Conservation (phyloP, 2,797 vertebrate genomes). For the Chaenodraco wilsoni region DNA sequence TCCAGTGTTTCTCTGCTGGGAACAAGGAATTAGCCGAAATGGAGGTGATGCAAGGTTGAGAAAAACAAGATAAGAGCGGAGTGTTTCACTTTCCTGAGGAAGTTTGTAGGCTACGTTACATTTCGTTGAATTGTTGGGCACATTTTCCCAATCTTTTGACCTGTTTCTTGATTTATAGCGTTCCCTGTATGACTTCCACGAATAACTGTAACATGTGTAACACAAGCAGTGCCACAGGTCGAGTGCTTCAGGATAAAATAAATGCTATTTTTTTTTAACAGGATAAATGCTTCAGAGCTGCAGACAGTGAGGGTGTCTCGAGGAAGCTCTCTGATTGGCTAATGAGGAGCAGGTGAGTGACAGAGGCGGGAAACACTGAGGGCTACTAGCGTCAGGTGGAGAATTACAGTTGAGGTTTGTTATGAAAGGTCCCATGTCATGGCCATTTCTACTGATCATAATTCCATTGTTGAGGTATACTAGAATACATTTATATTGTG, state of each 20-base stretch:
- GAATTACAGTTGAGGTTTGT: background rate
- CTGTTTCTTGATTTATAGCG: background rate
- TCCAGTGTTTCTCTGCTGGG: too few relatives aligned
- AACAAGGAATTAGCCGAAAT: too few relatives aligned
- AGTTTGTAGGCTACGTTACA: too few relatives aligned
- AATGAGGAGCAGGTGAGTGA: constrained; percentile 5
- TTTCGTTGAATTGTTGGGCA: too few relatives aligned
- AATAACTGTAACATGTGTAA: background rate
- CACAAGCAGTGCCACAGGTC: background rate
- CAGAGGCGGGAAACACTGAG: background rate
- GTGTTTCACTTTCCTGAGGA: too few relatives aligned
- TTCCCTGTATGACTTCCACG: background rate
- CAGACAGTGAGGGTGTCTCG: background rate
- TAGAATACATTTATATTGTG: too few relatives aligned
- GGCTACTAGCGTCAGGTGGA: constrained; percentile 31
- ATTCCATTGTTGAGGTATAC: too few relatives aligned
- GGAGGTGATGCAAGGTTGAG: too few relatives aligned
- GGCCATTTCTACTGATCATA: too few relatives aligned
- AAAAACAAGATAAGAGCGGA: too few relatives aligned
- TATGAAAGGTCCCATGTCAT: too few relatives aligned
- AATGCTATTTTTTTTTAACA: too few relatives aligned
- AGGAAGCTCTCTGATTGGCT: background rate
- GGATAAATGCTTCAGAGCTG: background rate
- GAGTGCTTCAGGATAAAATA: background rate
- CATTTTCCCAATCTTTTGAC: background rate